Conservation (phyloP, 2,797 vertebrate species). For the Danio tinwini region DNA sequence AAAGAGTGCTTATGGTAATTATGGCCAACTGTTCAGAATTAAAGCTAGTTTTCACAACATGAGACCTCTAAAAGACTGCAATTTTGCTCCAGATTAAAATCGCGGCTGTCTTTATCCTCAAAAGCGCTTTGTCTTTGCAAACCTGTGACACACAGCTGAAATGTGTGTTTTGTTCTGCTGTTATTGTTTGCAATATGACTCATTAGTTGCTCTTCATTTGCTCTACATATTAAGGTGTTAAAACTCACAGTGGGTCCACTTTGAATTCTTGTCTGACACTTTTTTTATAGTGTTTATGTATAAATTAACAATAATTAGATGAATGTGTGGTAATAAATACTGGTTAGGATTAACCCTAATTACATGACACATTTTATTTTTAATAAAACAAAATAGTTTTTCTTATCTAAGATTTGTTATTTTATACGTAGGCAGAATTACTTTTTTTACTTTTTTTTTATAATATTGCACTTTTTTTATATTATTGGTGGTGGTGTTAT, state of each 20-base stretch:
- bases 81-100: slow-evolving; percentile 51
- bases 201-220: no score
- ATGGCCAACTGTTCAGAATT: slow-evolving; percentile 51
- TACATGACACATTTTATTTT: no score
- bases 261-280: not conserved
- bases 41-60: slow-evolving; percentile 59
- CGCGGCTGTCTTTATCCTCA: not conserved
- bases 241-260: not conserved
- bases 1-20: slow-evolving; percentile 51
- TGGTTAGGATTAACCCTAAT: no score
- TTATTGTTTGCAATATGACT: not conserved
- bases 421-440: no score
- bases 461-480: no score
- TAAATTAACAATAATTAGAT: no score
- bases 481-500: no score
- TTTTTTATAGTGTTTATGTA: no score
- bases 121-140: not conserved
- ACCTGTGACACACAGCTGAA: not conserved
- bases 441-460: no score
- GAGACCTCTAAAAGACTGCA: slow-evolving; percentile 49
- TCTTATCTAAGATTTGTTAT: no score
- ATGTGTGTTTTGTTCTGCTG: slow-evolving; percentile 9
- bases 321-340: no score
- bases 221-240: not conserved
- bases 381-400: no score